Base-by-base conservation (phyloP, 1,140 invertebrate species). In the Drosophila yakuba region DNA sequence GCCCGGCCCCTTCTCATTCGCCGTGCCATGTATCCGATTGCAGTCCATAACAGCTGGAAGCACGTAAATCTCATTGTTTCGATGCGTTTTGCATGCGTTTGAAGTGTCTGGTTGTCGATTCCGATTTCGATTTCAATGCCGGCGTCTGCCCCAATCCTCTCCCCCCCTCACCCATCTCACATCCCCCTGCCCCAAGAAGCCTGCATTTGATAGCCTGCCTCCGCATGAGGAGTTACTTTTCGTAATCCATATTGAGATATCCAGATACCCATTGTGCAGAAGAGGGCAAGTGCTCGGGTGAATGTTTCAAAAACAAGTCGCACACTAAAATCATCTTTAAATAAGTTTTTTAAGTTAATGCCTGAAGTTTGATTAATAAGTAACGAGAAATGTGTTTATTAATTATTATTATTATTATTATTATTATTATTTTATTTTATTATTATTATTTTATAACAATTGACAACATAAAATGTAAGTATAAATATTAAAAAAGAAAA, bases 51-150 rank as follows among this genome's bases (percentile, higher is more conserved):
- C 82, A 82, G 75, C 78, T 82, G 82, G 74, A 76, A 86, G 78
- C 83, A 86, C 83, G 78, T 86, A 86, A 86, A 76, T 86, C 83
- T 85, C 78, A 86, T 86, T 86, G 82, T 86, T 86, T 86, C 74
- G 72, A 81, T 81, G 78, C 69, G 82, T 85, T 85, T 85, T 85
- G 82, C 82, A 86, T 84, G 80, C 74, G 80, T 77, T 85, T 72
- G 60, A 67, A 85, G 74, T 80, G 73, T 78, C 80, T 72, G 56
- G 74, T 76, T 75, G 60, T 75, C 72, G 74, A 76, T 75, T 68
- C 36, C 45, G 61, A 62, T 71, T 85, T 88, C 82, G 82, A 86
- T 82, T 82, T 86, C 83, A 86, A 86, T 81, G 66, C 23, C 68
- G 35, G 41, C 58, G 55, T 73, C 69, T 73, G 50, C 20, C 36